Evolutionary conservation across 2,888 invertebrate genomes (phyloP).

Genomic region (Melieria crassipennis): DNA sequence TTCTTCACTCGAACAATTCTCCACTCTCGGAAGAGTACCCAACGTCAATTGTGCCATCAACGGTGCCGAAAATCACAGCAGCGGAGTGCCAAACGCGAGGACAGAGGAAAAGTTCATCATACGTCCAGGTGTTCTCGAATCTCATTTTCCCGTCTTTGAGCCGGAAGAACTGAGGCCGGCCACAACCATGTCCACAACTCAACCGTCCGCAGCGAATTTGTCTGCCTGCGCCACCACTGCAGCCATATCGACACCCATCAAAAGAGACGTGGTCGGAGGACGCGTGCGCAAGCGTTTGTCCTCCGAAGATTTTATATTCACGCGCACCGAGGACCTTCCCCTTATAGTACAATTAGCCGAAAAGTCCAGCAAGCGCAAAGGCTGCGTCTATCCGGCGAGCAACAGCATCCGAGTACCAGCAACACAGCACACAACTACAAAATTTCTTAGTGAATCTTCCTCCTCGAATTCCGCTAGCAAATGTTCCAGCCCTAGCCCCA

Average conservation of each 20-base stretch:
- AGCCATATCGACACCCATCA: constrained; percentile 24
- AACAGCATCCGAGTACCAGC: constrained; percentile 16
- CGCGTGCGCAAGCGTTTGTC: constrained; percentile 60
- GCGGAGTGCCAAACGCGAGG: constrained; percentile 4
- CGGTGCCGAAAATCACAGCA: constrained; percentile 20
- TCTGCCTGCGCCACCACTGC: not conserved
- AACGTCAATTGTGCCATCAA: constrained; percentile 33
- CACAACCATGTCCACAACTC: not conserved
- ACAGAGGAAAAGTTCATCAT: constrained; percentile 41
- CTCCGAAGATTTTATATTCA: constrained; percentile 62
- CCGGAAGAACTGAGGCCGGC: constrained; percentile 5
- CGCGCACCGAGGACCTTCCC: constrained; percentile 69
- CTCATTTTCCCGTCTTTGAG: constrained; percentile 63
- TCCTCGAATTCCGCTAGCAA: constrained; percentile 52
- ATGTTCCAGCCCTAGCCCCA: constrained; percentile 38
- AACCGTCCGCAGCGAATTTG: not conserved
- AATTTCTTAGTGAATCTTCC: constrained; percentile 32
- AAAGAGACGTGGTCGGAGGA: constrained; percentile 50
- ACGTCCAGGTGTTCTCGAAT: constrained; percentile 64
- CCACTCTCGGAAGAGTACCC: constrained; percentile 43
- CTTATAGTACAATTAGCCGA: constrained; percentile 66
- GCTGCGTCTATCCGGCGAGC: constrained; percentile 33
- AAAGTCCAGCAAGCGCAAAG: constrained; percentile 32
- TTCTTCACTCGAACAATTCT: constrained; percentile 59
- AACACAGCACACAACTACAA: constrained; percentile 33